Base-by-base conservation (phyloP, 2,113 vertebrate genomes). In the Macroglossus sobrinus region DNA sequence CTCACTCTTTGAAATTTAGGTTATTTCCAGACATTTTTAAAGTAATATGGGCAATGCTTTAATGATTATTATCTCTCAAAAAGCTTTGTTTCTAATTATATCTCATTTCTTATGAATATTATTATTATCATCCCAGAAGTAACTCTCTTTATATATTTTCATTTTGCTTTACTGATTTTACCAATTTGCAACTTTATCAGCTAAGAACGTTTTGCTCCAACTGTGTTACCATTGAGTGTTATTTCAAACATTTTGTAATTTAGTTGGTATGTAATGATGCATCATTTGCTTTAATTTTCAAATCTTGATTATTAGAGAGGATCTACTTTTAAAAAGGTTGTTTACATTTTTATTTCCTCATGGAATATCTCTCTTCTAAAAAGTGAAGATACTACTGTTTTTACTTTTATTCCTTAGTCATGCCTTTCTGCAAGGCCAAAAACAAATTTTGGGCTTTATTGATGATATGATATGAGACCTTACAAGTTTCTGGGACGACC, bases 81-180 rank as follows among this genome's bases (percentile, higher is more conserved):
- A 93, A 89, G 71, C 28, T 88, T 85, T 89, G 22, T 89, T 96
- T 97, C 80, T 92, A 93, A 85, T 94, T 95, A 59, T 89, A 72
- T 75, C 66, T 96, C 30, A 92, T 91, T 95, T 96, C 79, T 90
- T 80, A 84, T 75, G 79, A 96, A 92, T 71, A 71, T 64, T 96
- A 76, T 95, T 93, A 78, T 93, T 64, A 30, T 78, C 71, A 30
- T 78, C 71, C 81, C 50, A 72, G 75, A 96, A 94, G 63, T 84
- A 94, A 87, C 85, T 95, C 28, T 81, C 28, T 81, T 81, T 63
- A 43, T 91, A 4, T 96, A 43, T 92, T 89, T 93, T 94, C 63
- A 79, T 89, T 94, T 94, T 92, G 45, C 80, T 93, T 97, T 95
- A 94, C 84, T 90, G 87, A 93, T 59, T 84, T 33, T 59, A 66